A percentile compares a stretch with the other conserved stretches of the same genome.
These are phyloP conservation scores for Tachuris rubrigastra DNA, from an alignment of 2,113 vertebrate genomes.

Conservation along the genomic window DNA sequence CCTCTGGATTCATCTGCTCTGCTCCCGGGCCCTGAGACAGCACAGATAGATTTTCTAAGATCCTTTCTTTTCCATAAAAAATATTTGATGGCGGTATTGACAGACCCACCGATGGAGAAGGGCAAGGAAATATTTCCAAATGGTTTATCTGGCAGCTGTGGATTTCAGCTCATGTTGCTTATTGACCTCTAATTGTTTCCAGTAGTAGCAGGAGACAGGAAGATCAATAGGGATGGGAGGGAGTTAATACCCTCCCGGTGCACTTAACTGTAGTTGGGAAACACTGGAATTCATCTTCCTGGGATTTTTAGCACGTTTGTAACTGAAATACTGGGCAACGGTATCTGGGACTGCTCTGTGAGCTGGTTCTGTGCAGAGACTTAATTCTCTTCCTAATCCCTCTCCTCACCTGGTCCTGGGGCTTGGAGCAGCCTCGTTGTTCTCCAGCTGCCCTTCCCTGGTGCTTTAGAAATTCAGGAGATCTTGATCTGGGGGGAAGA, in stretches of 20 bases:
- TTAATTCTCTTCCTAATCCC: rapidly evolving
- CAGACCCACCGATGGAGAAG: slow-evolving; percentile 22
- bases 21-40: rapidly evolving
- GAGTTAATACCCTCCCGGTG: slow-evolving; percentile 41
- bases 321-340: background rate
- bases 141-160: slow-evolving; percentile 62
- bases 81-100: background rate
- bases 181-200: slow-evolving; percentile 75
- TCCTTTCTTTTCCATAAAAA: background rate
- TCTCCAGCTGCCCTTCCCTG: background rate
- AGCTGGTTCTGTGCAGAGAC: rapidly evolving
- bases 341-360: rapidly evolving
- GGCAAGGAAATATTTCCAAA: slow-evolving; percentile 62
- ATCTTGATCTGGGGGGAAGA: background rate
- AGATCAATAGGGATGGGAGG: slow-evolving; percentile 65
- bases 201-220: slow-evolving; percentile 33
- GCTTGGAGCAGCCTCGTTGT: background rate
- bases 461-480: background rate
- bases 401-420: rapidly evolving
- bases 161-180: slow-evolving; percentile 59
- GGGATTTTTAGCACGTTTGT: background rate
- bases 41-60: background rate
- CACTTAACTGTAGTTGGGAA: slow-evolving; percentile 2
- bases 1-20: background rate
- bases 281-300: slow-evolving; percentile 8